Percentiles rank a stretch among this genome's conserved stretches.
Evolutionary conservation across 2,113 vertebrate genomes (phyloP).

Genomic region (Platycercus adscitus): DNA sequence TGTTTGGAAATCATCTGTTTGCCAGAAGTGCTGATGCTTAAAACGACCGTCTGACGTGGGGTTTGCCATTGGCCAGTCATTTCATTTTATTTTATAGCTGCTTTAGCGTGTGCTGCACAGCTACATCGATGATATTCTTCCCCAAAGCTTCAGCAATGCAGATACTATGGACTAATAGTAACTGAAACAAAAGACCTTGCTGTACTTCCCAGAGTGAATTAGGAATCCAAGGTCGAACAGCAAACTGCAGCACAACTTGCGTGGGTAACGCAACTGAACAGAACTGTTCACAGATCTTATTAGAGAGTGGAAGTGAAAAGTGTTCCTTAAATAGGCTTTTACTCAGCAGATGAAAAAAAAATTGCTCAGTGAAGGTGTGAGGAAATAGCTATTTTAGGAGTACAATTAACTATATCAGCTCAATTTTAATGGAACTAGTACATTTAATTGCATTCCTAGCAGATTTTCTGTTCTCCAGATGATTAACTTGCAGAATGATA

Average conservation of each 20-base stretch:
- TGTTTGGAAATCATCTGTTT: not conserved
- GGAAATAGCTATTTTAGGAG: constrained; percentile 46
- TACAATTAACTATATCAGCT: constrained; percentile 21
- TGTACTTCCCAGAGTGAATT: constrained; percentile 6
- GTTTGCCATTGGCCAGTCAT: not conserved
- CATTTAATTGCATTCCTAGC: constrained; percentile 42
- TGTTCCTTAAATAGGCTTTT: constrained; percentile 3
- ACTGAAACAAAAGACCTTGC: constrained; percentile 61
- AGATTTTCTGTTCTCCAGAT: constrained; percentile 51
- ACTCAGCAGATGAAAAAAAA: not conserved
- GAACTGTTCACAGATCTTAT: not conserved
- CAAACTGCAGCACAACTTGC: constrained; percentile 57
- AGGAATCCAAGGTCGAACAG: constrained; percentile 74
- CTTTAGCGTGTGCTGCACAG: not conserved
- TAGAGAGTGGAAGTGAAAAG: not conserved
- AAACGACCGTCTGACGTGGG: not conserved
- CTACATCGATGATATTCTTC: constrained; percentile 3
- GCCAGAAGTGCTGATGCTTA: not conserved
- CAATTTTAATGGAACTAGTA: constrained; percentile 29
- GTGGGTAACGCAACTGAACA: not conserved
- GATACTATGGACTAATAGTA: constrained; percentile 48
- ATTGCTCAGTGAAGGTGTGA: constrained; percentile 2
- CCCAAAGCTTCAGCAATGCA: constrained; percentile 64
- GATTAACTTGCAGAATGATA: constrained; percentile 40
- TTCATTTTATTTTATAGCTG: not conserved